Evolutionary conservation across 2,888 invertebrate genomes (phyloP).

Genomic region (Acanthopleura granulata): DNA sequence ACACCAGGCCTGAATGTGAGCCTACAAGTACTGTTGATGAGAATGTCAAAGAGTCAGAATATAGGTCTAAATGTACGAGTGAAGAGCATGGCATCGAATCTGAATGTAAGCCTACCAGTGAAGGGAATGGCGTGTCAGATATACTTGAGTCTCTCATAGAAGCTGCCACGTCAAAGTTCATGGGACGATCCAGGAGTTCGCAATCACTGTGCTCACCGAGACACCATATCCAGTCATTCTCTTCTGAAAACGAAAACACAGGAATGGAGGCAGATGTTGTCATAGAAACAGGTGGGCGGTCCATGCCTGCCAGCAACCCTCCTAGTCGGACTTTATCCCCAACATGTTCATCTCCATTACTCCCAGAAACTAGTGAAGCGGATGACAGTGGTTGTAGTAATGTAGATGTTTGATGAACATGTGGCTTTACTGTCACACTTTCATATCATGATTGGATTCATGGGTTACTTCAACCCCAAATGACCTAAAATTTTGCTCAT

Average conservation of each 20-base stretch:
- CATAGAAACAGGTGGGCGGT: not conserved
- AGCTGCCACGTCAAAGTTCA: not conserved
- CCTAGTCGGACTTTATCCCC: not conserved
- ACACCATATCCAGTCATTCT: not conserved
- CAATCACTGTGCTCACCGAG: not conserved
- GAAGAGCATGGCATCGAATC: not conserved
- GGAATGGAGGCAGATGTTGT: not conserved
- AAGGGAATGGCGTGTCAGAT: not conserved
- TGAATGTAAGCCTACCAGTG: not conserved
- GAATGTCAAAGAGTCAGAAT: not conserved
- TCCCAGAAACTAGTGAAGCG: not conserved
- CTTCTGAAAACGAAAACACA: not conserved
- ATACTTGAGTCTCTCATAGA: not conserved
- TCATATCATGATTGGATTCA: too few species aligned
- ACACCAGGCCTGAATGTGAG: too few species aligned
- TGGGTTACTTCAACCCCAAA: too few species aligned
- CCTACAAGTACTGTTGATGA: too few species aligned
- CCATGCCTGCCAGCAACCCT: not conserved
- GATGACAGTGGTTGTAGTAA: not conserved
- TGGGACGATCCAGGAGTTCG: not conserved
- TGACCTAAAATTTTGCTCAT: too few species aligned
- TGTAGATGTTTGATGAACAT: not conserved
- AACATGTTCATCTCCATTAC: constrained; percentile 5
- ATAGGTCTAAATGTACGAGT: not conserved
- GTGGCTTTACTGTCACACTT: too few species aligned